Evolutionary conservation across 2,797 vertebrate species (phyloP), one percentile per base, ranked within the genome.

Genomic region (Urosaurus nigricauda): DNA sequence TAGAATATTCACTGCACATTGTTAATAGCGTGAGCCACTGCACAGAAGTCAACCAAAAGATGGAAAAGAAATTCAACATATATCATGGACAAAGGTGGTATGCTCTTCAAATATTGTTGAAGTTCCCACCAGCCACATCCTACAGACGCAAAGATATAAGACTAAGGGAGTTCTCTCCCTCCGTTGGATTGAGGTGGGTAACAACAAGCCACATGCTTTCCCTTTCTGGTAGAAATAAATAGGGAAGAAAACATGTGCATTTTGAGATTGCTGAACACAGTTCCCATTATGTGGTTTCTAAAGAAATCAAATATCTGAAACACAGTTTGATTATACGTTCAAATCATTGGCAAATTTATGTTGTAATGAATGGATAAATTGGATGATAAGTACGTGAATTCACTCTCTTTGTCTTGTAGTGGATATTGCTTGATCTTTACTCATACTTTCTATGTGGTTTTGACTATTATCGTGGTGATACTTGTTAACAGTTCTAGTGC

Each of bases 401-500:
- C 17, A 83, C 13, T 16, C 13, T 14, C 29, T 83, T 65, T 29
- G 56, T 63, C 37, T 29, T 29, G 35, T 65, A 40, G 56, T 37
- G 37, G 16, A 7, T 58, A 60, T 60, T n/a, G 91, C 60, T 93
- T 60, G 43, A 21, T 65, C 16, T 89, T 94, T 92, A 79, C 83
- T 75, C n/a, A 0, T 82, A 0, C 0, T 81, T 93, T 79, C 94
- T 89, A 70, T 84, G 87, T 79, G 79, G 71, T 90, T 90, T 82
- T 88, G 91, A 56, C 68, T 90, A 86, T 89, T 58, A 87, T 63
- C 43, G 70, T 81, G 88, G 35, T 90, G 87, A 73, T 87, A 77
- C 89, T 90, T 90, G 87, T 87, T 94, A 93, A 91, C 40, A 87
- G 89, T 91, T 88, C 89, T 93, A 47, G 90, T 29, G 0, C 68